Evolutionary conservation across 2,888 invertebrate species (phyloP), one percentile per base, ranked within the genome.

Genomic region (Calameuta pallipes): DNA sequence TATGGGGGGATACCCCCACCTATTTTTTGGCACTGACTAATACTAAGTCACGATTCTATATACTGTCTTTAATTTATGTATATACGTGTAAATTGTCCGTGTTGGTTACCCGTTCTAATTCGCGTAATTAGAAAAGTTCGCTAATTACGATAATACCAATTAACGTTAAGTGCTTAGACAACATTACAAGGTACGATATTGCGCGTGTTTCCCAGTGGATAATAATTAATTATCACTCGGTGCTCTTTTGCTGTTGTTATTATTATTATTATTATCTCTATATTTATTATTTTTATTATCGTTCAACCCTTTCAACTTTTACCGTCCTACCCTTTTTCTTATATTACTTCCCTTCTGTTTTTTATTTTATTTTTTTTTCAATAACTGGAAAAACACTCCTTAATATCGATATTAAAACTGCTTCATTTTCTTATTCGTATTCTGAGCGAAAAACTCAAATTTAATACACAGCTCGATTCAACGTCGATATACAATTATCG

Each of bases 21-120:
- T 9, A 36, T 1, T 3, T 3, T 75, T 85, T 85, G 85, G 84
- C 85, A 85, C 85, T 73, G 77, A 78, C 74, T 84, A 83, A 85
- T 85, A 85, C 82, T 83, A 79, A 73, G 70, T 36, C 73, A 56
- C 23, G 56, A 56, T 9, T 56, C 56, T 9, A 56, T 23, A 9
- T 15, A 15, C 15, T 41, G 41, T 15, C 6, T 4, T 23, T 56
- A 56, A 23, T 41, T 15, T 37, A 37, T 23, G 4, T 56, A 23
- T 56, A 23, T 23, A 9, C 23, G 6, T 23, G 56, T 23, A 15
- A 23, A 23, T 23, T 56, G 56, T 56, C 56, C 56, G 56, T 56
- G 56, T 9, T 56, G 56, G 23, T 56, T 23, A 56, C 56, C 6
- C 56, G 23, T 56, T 56, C 23, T 9, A 56, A 56, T 56, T 56